These are phyloP conservation scores for Lasioglossum calceatum DNA, from an alignment of 2,888 invertebrate genomes.

Conservation along the genomic window DNA sequence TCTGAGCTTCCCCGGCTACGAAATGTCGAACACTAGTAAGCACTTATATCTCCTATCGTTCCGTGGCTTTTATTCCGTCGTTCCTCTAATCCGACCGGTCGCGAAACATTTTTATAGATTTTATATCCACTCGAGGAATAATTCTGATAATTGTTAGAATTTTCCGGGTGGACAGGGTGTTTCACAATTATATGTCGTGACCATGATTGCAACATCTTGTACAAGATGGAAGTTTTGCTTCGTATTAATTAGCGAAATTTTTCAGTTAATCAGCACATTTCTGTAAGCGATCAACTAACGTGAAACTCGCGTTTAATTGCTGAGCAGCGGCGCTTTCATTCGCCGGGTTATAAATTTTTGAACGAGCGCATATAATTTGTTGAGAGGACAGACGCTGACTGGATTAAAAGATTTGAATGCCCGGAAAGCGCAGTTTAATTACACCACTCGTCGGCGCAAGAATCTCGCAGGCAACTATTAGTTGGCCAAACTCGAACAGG, in stretches of 20 bases:
- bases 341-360: background rate
- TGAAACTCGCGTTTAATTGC: background rate
- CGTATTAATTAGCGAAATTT: background rate
- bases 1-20: constrained; percentile 15
- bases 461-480: constrained; percentile 5
- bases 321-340: background rate
- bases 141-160: background rate
- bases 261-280: background rate
- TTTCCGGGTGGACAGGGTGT: background rate
- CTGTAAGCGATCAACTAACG: background rate
- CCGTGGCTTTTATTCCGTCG: background rate
- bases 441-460: background rate
- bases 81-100: background rate
- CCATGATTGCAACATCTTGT: no score
- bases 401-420: background rate
- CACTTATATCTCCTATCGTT: constrained; percentile 20
- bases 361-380: background rate
- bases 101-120: background rate
- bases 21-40: constrained; percentile 37
- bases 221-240: background rate
- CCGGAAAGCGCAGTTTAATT: background rate
- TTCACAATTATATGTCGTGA: no score
- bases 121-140: background rate
- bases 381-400: background rate
- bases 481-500: background rate